Conservation (phyloP, 2,113 vertebrate species). For the Trinectes maculatus region DNA sequence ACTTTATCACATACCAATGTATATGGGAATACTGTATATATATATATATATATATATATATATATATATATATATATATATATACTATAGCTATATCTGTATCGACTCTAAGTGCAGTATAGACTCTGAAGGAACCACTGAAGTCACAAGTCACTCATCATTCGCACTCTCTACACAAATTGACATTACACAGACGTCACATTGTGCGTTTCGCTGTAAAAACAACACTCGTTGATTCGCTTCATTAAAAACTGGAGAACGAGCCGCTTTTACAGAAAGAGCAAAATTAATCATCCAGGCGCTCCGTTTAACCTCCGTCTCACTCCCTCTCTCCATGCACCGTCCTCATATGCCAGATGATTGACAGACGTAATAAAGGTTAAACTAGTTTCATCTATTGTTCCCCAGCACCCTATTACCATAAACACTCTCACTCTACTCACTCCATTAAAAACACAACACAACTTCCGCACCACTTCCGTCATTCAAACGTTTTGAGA, state of each 20-base stretch:
- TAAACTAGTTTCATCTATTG: conserved; percentile 1
- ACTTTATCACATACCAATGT: no score
- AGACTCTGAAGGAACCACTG: no score
- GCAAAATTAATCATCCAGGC: conserved; percentile 23
- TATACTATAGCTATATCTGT: no score
- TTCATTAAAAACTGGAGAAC: not conserved
- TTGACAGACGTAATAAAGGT: conserved; percentile 23
- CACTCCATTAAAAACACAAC: conserved; percentile 30
- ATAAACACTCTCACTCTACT: conserved; percentile 7
- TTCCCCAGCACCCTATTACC: conserved; percentile 34
- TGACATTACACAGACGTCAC: not conserved
- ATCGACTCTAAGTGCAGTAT: no score
- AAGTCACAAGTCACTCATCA: not conserved
- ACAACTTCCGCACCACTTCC: conserved; percentile 9
- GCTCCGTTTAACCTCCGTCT: not conserved
- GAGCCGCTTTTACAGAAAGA: not conserved
- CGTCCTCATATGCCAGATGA: not conserved
- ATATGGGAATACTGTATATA: no score
- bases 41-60: no score
- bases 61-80: no score
- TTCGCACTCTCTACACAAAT: not conserved
- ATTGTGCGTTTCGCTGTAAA: not conserved
- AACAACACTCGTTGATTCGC: not conserved
- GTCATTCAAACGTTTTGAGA: conserved; percentile 24
- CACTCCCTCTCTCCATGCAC: not conserved